A percentile compares a stretch with the other conserved stretches of the same genome.
Evolutionary conservation across 2,113 vertebrate genomes (phyloP).

Genomic region (Pygoscelis adeliae): DNA sequence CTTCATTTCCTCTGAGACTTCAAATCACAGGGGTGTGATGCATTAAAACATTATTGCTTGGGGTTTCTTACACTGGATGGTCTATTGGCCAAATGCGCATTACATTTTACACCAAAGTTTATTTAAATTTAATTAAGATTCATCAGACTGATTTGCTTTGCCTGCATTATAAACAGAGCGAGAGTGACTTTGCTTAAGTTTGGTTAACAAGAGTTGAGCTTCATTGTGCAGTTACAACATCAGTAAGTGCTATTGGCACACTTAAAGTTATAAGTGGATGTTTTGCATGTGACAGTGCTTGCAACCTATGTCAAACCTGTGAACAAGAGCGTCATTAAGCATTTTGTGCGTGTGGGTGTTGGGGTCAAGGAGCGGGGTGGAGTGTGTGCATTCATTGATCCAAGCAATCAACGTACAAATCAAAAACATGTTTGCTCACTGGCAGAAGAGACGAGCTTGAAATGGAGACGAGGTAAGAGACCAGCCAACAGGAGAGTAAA

Average conservation of each 20-base stretch:
- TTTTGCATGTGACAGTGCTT: background rate
- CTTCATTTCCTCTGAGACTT: background rate
- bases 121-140: constrained; percentile 11
- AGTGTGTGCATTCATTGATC: background rate
- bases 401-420: background rate
- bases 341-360: background rate
- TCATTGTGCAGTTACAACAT: background rate
- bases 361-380: background rate
- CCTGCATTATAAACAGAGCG: background rate
- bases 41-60: background rate
- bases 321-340: fast-evolving
- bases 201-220: background rate
- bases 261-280: background rate
- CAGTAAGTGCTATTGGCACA: background rate
- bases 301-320: background rate
- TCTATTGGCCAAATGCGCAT: background rate
- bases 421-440: background rate
- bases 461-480: background rate
- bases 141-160: background rate
- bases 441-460: background rate
- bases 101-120: background rate
- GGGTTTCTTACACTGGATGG: background rate
- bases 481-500: background rate
- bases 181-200: background rate
- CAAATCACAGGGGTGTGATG: background rate